Conservation (phyloP, 2,888 invertebrate genomes). For the Lycia hirtaria region DNA sequence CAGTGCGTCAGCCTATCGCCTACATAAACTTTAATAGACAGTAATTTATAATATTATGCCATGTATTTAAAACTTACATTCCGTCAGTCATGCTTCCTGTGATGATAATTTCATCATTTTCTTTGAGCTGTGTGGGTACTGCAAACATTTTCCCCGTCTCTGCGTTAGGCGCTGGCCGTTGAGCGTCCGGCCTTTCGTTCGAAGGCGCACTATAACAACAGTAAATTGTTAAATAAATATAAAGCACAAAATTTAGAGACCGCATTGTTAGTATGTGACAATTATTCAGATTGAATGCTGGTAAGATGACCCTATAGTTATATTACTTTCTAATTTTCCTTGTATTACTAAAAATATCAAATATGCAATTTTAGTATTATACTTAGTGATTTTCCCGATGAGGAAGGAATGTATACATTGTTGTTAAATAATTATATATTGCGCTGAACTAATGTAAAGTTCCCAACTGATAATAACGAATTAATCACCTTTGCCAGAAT, state of each 20-base stretch:
- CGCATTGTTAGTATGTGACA: neutral
- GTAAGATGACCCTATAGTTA: no score
- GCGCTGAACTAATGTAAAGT: no score
- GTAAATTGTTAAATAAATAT: slow-evolving; percentile 4
- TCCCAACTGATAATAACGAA: no score
- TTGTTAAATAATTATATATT: no score
- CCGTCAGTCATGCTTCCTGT: slow-evolving; percentile 18
- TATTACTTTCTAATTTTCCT: no score
- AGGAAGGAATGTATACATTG: no score
- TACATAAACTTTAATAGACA: no score
- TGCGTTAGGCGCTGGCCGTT: slow-evolving; percentile 9
- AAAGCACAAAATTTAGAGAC: slow-evolving; percentile 18
- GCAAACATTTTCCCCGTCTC: slow-evolving; percentile 23
- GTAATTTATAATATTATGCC: neutral
- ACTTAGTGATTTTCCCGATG: no score
- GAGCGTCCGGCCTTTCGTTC: slow-evolving; percentile 14
- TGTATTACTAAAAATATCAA: no score
- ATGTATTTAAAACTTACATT: slow-evolving; percentile 20
- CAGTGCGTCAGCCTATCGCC: no score
- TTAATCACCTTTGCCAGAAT: no score
- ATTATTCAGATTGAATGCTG: neutral
- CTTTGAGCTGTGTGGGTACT: slow-evolving; percentile 20
- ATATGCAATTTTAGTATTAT: no score
- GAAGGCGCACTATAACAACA: slow-evolving; percentile 23
- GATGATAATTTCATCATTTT: slow-evolving; percentile 17